These are phyloP conservation scores for Coelopa pilipes DNA, from an alignment of 2,888 invertebrate genomes.

Conservation along the genomic window DNA sequence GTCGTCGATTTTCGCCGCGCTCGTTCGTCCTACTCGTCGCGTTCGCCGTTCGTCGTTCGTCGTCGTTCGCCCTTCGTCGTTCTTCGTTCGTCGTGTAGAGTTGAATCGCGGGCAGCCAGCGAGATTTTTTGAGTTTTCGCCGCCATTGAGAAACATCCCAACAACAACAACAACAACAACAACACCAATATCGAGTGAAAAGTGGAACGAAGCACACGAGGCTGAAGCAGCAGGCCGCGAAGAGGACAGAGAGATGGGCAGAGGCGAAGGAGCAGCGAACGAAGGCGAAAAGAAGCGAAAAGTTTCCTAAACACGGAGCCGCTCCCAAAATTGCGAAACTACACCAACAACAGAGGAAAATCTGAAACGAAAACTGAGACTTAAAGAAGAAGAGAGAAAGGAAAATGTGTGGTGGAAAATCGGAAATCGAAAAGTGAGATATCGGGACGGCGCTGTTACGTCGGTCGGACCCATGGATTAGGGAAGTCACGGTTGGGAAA, in stretches of 20 bases:
- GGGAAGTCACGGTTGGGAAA: not conserved
- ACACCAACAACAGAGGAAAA: constrained; percentile 32
- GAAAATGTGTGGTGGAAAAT: constrained; percentile 11
- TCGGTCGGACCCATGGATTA: constrained; percentile 8
- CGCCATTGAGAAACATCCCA: constrained; percentile 14
- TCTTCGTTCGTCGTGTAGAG: not conserved
- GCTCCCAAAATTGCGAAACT: constrained; percentile 43
- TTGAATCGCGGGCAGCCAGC: not conserved
- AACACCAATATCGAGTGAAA: constrained; percentile 18
- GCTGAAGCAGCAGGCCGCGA: not conserved
- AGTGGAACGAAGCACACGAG: constrained; percentile 29
- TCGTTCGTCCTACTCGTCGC: constrained; percentile 2
- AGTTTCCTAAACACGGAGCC: constrained; percentile 39
- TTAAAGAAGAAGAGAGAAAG: constrained; percentile 16
- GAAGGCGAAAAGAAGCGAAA: constrained; percentile 11
- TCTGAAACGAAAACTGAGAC: constrained; percentile 3
- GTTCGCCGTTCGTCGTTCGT: constrained; percentile 1
- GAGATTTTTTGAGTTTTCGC: constrained; percentile 2
- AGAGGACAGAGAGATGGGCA: constrained; percentile 4
- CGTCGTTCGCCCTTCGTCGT: not conserved
- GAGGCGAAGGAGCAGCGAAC: constrained; percentile 25
- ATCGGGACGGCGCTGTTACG: constrained; percentile 8
- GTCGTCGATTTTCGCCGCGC: too few relatives aligned
- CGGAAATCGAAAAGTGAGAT: not conserved
- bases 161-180: constrained; percentile 22